phyloP scores from a whole-genome alignment of 2,888 invertebrate genomes.

The Bellardia bayeri region DNA sequence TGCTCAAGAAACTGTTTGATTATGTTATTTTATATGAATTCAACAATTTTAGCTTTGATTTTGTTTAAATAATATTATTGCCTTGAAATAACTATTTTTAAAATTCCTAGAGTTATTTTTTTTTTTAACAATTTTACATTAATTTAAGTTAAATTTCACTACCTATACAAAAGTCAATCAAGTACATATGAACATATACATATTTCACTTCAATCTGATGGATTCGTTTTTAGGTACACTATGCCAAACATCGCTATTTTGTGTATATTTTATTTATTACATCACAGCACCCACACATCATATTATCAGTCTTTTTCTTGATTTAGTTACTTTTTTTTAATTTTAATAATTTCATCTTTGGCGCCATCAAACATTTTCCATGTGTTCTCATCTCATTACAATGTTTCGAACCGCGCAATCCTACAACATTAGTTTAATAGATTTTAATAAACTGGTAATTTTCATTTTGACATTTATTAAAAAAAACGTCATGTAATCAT shows the following conservation, averaged over 20 bases:
- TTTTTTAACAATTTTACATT: too few species aligned
- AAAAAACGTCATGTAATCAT: slow-evolving; percentile 56
- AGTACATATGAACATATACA: too few species aligned
- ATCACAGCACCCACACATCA: background rate
- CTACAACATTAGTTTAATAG: slow-evolving; percentile 59
- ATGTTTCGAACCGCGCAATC: background rate
- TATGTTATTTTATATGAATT: too few species aligned
- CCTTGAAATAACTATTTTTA: too few species aligned
- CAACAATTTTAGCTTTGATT: too few species aligned
- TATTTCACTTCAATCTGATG: background rate
- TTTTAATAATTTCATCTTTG: slow-evolving; percentile 29
- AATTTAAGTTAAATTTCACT: too few species aligned
- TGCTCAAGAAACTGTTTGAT: too few species aligned
- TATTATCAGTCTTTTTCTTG: background rate
- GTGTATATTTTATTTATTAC: background rate
- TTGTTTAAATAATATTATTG: too few species aligned
- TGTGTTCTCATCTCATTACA: background rate
- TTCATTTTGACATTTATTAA: slow-evolving; percentile 51
- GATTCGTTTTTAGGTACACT: background rate
- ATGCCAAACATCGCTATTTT: background rate
- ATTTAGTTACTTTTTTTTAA: slow-evolving; percentile 6
- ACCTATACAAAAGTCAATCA: too few species aligned
- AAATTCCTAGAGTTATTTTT: too few species aligned
- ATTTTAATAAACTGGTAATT: slow-evolving; percentile 64
- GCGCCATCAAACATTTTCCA: background rate